Percentiles rank a stretch among this genome's conserved stretches.
Evolutionary conservation across 2,113 vertebrate species (phyloP).

Genomic region (Platycercus adscitus): DNA sequence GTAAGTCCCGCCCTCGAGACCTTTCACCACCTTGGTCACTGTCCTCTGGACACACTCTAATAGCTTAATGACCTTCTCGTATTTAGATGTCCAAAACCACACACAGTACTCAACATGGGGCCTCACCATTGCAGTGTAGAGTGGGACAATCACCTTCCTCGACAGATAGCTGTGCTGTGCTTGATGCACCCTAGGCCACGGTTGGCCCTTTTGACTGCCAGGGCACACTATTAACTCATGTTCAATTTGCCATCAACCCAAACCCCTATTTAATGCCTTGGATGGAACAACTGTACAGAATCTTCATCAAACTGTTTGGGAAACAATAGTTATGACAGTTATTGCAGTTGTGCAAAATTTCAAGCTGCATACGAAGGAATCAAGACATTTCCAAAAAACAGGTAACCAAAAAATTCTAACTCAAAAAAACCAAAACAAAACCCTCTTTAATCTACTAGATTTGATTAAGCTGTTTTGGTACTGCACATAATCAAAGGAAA

Average conservation of each 20-base stretch:
- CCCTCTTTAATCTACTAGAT: not conserved
- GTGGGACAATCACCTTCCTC: not conserved
- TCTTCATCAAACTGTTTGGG: not conserved
- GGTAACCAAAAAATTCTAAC: not conserved
- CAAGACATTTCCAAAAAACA: not conserved
- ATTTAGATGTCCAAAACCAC: not conserved
- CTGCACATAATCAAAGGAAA: not conserved
- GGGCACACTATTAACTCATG: not conserved
- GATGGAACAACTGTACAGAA: not conserved
- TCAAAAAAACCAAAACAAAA: not conserved
- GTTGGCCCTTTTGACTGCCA: not conserved
- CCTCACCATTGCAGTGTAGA: not conserved
- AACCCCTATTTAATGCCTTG: not conserved
- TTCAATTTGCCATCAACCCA: not conserved
- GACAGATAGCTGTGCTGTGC: not conserved
- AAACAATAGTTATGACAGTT: not conserved
- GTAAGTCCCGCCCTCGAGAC: not conserved
- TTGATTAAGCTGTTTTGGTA: not conserved
- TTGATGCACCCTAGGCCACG: not conserved
- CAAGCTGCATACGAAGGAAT: not conserved
- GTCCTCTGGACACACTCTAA: not conserved
- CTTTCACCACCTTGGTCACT: not conserved
- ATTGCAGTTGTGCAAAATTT: not conserved
- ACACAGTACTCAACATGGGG: not conserved
- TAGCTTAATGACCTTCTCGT: not conserved